These are phyloP conservation scores for Melieria picta DNA, from an alignment of 2,888 invertebrate species.

Conservation along the genomic window DNA sequence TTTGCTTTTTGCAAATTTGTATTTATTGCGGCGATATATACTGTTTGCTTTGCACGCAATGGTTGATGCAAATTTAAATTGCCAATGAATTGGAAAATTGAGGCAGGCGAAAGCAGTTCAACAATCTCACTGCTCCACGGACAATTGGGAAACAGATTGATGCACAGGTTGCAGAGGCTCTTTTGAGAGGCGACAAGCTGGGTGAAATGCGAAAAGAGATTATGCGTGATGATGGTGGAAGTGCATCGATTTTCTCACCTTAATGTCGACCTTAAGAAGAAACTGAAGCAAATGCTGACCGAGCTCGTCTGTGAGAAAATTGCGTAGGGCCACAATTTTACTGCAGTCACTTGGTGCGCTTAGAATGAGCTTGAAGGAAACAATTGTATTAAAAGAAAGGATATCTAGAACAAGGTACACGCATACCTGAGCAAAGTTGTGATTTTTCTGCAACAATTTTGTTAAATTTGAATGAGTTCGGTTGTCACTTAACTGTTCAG, in stretches of 20 bases:
- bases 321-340: constrained; percentile 62
- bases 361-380: constrained; percentile 55
- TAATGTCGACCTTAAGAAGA: constrained; percentile 58
- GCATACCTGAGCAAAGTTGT: constrained; percentile 60
- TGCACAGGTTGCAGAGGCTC: constrained; percentile 60
- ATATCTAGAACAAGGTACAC: not conserved
- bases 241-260: constrained; percentile 49
- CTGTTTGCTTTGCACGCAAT: constrained; percentile 4
- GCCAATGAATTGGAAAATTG: constrained; percentile 53
- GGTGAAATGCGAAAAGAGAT: constrained; percentile 21
- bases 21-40: constrained; percentile 25
- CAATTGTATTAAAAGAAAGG: not conserved
- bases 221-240: not conserved
- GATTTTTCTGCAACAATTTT: constrained; percentile 48
- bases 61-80: constrained; percentile 52
- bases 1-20: not conserved
- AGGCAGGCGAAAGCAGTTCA: constrained; percentile 44
- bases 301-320: constrained; percentile 61
- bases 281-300: constrained; percentile 61
- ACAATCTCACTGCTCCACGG: constrained; percentile 55
- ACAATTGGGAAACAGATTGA: constrained; percentile 64
- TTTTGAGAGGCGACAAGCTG: constrained; percentile 63
- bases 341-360: constrained; percentile 61
- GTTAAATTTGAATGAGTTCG: constrained; percentile 31
- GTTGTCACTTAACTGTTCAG: constrained; percentile 5